Conservation (phyloP, 2,797 vertebrate genomes). For the Ptychadena robeensis region DNA sequence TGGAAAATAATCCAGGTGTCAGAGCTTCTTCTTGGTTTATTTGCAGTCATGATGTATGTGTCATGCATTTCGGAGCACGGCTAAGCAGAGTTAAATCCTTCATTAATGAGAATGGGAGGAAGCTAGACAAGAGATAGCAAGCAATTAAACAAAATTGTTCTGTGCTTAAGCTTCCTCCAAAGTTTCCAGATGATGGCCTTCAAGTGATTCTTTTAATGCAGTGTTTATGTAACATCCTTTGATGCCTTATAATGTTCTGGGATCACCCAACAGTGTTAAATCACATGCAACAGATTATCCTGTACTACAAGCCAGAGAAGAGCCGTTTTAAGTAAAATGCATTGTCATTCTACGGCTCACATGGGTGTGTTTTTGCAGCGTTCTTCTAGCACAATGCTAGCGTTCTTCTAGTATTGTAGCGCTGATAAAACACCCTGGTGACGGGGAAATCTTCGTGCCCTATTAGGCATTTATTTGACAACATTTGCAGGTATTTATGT, state of each 20-base stretch:
- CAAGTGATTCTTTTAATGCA: background rate
- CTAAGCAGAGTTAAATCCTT: constrained; percentile 17
- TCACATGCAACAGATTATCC: background rate
- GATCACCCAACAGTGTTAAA: background rate
- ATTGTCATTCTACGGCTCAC: background rate
- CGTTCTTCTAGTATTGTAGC: too few relatives aligned
- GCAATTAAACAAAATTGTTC: constrained; percentile 39
- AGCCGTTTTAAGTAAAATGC: background rate
- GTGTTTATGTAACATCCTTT: background rate
- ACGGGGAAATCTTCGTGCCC: too few relatives aligned
- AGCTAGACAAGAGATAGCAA: background rate
- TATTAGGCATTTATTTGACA: too few relatives aligned
- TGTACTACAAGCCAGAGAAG: background rate
- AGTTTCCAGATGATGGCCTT: background rate
- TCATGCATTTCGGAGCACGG: constrained; percentile 44
- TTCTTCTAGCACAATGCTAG: too few relatives aligned
- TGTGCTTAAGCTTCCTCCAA: background rate
- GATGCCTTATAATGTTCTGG: background rate
- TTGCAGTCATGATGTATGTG: constrained; percentile 54
- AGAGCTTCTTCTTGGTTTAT: constrained; percentile 34
- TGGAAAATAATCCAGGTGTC: constrained; percentile 52
- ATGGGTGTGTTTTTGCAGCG: too few relatives aligned
- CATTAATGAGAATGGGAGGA: constrained; percentile 27
- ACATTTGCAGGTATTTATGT: too few relatives aligned
- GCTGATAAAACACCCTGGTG: too few relatives aligned